phyloP scores from a whole-genome alignment of 2,888 invertebrate genomes.

The Nineta flava region DNA sequence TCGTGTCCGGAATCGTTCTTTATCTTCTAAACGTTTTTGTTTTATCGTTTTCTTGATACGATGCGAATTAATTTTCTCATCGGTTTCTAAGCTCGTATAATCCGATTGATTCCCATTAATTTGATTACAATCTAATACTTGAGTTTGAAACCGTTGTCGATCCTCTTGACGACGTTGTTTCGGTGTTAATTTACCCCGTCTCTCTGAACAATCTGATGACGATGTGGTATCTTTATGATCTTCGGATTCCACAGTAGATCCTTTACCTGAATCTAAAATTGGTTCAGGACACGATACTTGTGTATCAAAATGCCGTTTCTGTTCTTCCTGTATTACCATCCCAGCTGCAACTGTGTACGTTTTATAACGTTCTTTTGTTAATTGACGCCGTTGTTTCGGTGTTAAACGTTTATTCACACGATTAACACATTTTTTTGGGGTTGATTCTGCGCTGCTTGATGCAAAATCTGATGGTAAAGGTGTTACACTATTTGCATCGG shows the following conservation, averaged over 20 bases:
- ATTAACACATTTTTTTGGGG: constrained; percentile 45
- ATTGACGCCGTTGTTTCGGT: constrained; percentile 59
- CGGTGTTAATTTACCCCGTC: constrained; percentile 33
- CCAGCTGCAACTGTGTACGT: constrained; percentile 65
- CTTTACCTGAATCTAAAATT: constrained; percentile 28
- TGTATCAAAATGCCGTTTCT: constrained; percentile 12
- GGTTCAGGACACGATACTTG: constrained; percentile 15
- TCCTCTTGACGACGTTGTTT: constrained; percentile 50
- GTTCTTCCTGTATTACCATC: constrained; percentile 30
- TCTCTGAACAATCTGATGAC: constrained; percentile 13
- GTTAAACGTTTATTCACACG: constrained; percentile 37
- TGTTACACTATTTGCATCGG: constrained; percentile 38
- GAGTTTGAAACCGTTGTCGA: constrained; percentile 53
- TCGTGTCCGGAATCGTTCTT: constrained; percentile 58
- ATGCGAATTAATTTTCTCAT: constrained; percentile 10
- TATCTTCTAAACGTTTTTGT: constrained; percentile 45
- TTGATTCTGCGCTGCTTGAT: constrained; percentile 54
- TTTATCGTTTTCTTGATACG: constrained; percentile 32
- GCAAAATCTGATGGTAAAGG: constrained; percentile 49
- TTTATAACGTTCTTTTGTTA: constrained; percentile 63
- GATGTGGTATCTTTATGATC: constrained; percentile 29
- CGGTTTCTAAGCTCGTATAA: constrained; percentile 8
- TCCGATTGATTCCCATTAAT: constrained; percentile 7
- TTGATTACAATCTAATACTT: constrained; percentile 26
- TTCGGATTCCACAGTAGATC: constrained; percentile 28